Conservation (phyloP, 1,140 invertebrate species). For the Hermetia illucens region DNA sequence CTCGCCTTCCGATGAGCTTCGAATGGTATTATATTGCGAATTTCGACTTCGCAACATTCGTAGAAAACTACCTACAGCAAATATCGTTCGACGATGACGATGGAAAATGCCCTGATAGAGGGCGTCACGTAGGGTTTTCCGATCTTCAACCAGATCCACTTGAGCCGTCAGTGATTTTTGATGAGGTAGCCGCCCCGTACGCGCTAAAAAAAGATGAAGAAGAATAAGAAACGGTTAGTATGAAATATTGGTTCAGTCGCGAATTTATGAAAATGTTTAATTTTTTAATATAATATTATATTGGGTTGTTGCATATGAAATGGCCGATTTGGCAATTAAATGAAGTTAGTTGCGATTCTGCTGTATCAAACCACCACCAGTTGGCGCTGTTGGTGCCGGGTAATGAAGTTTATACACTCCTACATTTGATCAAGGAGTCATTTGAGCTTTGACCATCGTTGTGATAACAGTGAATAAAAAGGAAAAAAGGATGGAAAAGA, state of each 20-base stretch:
- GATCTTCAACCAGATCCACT: constrained; percentile 27
- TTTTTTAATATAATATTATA: no score
- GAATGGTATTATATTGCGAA: constrained; percentile 64
- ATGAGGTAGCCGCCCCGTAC: constrained; percentile 24
- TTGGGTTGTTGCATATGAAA: no score
- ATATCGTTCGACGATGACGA: constrained; percentile 61
- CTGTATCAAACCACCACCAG: no score
- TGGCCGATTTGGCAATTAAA: no score
- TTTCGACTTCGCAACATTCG: constrained; percentile 66
- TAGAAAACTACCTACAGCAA: constrained; percentile 62
- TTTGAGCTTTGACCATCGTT: no score
- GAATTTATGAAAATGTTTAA: not conserved
- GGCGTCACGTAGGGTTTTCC: constrained; percentile 46
- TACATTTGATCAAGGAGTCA: no score
- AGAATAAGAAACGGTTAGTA: constrained; percentile 5
- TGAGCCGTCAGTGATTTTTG: constrained; percentile 29
- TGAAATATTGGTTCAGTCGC: no score
- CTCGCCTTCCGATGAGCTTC: constrained; percentile 31
- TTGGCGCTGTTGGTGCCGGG: no score
- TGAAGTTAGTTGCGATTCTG: no score
- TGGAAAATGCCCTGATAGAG: constrained; percentile 69
- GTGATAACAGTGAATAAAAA: no score
- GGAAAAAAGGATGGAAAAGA: no score
- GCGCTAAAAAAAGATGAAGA: constrained; percentile 7
- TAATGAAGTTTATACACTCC: no score